Evolutionary conservation across 2,797 vertebrate genomes (phyloP), one percentile per base, ranked within the genome.

Genomic region (Huso huso): DNA sequence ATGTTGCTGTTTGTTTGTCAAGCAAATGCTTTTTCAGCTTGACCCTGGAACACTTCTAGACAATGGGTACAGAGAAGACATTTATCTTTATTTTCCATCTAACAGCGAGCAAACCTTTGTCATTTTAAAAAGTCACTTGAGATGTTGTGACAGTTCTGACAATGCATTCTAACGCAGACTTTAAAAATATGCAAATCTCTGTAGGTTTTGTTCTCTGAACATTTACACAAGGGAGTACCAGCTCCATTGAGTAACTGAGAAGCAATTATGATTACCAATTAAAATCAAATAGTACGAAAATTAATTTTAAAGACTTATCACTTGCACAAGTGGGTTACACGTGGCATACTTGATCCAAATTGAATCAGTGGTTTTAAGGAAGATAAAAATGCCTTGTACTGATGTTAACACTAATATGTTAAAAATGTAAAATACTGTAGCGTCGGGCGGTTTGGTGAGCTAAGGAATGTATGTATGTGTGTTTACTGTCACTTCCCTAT

Each of bases 81-180:
- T 37, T 37, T 37, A 37, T 37, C 15, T 67, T 67, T 61, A 11
- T 51, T 48, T 48, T 66, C 55, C 18, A 13, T 62, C 59, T 68
- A 55, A 53, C 48, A 63, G 62, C 61, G 62, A 48, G 10, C 11
- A 64, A 63, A 64, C 55, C 48, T 51, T 60, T 64, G 68, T 12
- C 48, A 69, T 58, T 57, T 57, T 68, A 12, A 65, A 65, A 64
- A 64, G n/a, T 49, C 63, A 65, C 23, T 59, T 49, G 48, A 68
- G 49, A 68, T 61, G 11, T n/a, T n/a, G 52, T 10, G 52, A 55
- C 3, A 10, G n/a, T 55, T 55, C 52, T 55, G 52, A 55, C n/a
- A 55, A 55, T 55, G 6, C 3, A n/a, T n/a, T n/a, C 6, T 10
- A 55, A 55, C 6, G 52, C n/a, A 55, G n/a, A 55, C n/a, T n/a